These are phyloP conservation scores for Trichoplusia ni DNA, from an alignment of 1,140 invertebrate genomes.

Conservation along the genomic window DNA sequence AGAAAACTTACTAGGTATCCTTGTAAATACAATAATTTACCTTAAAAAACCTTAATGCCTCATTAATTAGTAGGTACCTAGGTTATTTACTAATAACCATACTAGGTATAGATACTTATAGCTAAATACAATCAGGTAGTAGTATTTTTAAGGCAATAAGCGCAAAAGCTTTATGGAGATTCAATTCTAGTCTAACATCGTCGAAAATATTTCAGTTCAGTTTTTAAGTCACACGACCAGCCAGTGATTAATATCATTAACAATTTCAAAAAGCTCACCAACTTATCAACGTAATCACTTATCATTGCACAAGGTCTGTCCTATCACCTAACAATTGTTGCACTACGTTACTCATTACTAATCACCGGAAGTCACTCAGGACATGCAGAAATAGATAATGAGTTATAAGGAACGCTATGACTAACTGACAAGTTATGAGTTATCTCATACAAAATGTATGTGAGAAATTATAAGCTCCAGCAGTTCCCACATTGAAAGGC, in stretches of 20 bases:
- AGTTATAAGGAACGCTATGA: conserved; percentile 22
- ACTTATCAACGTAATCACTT: conserved; percentile 4
- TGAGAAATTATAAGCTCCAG: background rate
- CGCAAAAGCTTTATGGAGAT: no score
- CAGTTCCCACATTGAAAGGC: background rate
- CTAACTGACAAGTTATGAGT: background rate
- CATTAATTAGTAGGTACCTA: no score
- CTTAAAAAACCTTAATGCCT: no score
- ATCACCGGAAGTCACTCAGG: conserved; percentile 30
- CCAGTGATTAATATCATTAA: background rate
- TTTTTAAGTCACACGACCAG: no score
- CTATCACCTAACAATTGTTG: conserved; percentile 26
- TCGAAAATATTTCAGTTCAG: no score
- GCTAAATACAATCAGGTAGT: no score
- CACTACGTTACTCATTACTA: conserved; percentile 37
- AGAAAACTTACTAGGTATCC: no score
- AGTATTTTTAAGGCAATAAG: no score
- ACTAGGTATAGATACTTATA: no score
- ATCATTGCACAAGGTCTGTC: conserved; percentile 19
- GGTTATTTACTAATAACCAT: no score
- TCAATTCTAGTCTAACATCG: no score
- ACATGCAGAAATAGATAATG: conserved; percentile 16
- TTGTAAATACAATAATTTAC: no score
- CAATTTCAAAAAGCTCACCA: background rate
- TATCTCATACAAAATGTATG: background rate